A percentile compares a stretch with the other conserved stretches of the same genome.
These are phyloP conservation scores for Arge pagana DNA, from an alignment of 2,888 invertebrate species.

Conservation along the genomic window DNA sequence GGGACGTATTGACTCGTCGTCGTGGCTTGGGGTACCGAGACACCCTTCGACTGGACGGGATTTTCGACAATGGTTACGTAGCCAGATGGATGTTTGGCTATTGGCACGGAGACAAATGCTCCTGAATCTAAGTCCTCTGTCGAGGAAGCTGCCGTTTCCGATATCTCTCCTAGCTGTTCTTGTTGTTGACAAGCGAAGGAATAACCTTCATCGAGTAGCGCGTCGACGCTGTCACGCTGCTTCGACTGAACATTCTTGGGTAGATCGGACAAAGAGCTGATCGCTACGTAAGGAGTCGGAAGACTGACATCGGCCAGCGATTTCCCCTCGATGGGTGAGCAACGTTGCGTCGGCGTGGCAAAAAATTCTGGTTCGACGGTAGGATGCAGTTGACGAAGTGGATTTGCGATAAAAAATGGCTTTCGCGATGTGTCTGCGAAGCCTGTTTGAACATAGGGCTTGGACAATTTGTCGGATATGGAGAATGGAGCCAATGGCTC, in stretches of 20 bases:
- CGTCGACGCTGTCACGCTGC: not conserved
- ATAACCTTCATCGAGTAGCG: too few relatives aligned
- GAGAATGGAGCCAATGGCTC: slow-evolving; percentile 33
- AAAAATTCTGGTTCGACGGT: slow-evolving; percentile 33
- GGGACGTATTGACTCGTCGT: slow-evolving; percentile 37
- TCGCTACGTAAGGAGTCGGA: slow-evolving; percentile 12
- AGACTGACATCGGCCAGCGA: not conserved
- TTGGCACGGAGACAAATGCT: not conserved
- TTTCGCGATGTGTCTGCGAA: slow-evolving; percentile 39
- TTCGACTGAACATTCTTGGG: too few relatives aligned
- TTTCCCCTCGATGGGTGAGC: not conserved
- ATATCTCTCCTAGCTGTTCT: too few relatives aligned
- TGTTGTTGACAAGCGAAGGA: not conserved
- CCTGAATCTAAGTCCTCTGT: not conserved
- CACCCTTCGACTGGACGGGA: slow-evolving; percentile 15
- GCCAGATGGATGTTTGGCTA: slow-evolving; percentile 33
- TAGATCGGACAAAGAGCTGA: not conserved
- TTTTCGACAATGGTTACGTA: slow-evolving; percentile 45
- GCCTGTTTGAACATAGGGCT: slow-evolving; percentile 48
- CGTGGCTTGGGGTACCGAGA: slow-evolving; percentile 24
- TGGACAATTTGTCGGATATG: slow-evolving; percentile 33
- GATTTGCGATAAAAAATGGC: slow-evolving; percentile 24
- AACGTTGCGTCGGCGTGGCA: slow-evolving; percentile 20
- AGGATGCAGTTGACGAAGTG: too few relatives aligned
- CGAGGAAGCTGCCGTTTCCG: not conserved